These are phyloP conservation scores for Zapus hudsonius DNA, from an alignment of 2,113 vertebrate genomes.

Conservation along the genomic window DNA sequence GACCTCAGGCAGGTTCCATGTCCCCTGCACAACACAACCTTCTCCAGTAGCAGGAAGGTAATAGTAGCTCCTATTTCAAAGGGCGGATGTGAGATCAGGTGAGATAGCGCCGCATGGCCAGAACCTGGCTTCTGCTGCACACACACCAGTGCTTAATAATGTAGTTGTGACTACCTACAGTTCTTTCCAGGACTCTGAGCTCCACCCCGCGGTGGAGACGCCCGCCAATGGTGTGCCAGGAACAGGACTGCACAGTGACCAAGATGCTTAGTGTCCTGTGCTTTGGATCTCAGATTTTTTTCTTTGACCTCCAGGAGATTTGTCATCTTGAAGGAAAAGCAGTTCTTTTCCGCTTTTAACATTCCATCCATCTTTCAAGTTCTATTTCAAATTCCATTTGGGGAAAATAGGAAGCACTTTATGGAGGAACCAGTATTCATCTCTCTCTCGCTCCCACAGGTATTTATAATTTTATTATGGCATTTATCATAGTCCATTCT, in stretches of 20 bases:
- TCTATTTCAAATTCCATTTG: conserved; percentile 64
- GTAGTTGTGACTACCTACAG: neutral
- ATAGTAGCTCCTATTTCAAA: neutral
- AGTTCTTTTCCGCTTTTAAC: conserved; percentile 16
- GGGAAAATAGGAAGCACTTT: conserved; percentile 58
- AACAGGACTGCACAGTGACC: neutral
- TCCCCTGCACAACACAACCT: neutral
- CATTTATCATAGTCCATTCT: conserved; percentile 59
- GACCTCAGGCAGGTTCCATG: neutral
- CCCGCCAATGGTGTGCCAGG: neutral
- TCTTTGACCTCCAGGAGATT: conserved; percentile 37
- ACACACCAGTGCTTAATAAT: neutral
- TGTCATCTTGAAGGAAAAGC: conserved; percentile 46
- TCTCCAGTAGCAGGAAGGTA: neutral
- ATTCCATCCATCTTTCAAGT: conserved; percentile 57
- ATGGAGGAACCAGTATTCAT: conserved; percentile 55
- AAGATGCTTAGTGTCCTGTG: neutral
- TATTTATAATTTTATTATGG: conserved; percentile 65
- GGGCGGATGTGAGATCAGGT: neutral
- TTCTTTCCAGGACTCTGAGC: neutral
- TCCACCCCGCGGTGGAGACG: neutral
- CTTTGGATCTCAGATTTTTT: conserved; percentile 9
- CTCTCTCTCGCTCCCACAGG: conserved; percentile 40
- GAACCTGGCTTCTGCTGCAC: neutral
- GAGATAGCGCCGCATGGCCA: neutral